Base-by-base conservation (phyloP, 2,797 vertebrate genomes). In the Psittacula echo region DNA sequence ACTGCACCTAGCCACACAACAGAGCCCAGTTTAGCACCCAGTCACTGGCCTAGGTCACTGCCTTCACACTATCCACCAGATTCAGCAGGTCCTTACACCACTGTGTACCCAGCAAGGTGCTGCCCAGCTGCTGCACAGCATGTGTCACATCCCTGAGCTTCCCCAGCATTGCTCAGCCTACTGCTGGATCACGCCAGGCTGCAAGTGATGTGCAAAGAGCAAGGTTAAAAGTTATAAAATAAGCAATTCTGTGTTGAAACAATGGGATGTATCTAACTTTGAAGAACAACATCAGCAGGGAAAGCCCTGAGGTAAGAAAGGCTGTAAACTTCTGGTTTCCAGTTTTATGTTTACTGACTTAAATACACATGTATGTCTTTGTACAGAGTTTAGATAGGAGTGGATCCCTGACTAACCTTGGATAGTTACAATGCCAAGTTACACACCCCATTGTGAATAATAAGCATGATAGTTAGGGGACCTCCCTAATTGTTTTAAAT, bases 1-100 rank as follows among this genome's bases (percentile, higher is more conserved):
- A 1, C 48, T 8, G 34, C 67, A 6, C 23, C 39, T 3, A 5
- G 22, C 73, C 6, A 1, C 14, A 21, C 26, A 7, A 3, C 32
- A 3, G 44, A 4, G 41, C 8, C n/a, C n/a, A 1, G n/a, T 21
- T 41, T 10, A 47, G 44, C 61, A 20, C 12, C 26, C 51, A 9
- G 26, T 9, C 72, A 10, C n/a, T 32, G 48, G n/a, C 21, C 44
- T 0, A 8, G 6, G 14, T 39, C 82, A 2, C 51, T 50, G 39
- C 45, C 61, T 54, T 84, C 62, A 22, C n/a, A 0, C 47, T 9
- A 0, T 29, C 23, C 21, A 65, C 39, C 39, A 8, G 1, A n/a
- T 53, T 26, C 72, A 48, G 34, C 71, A 61, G 22, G 13, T 21
- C 56, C 24, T 60, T 27, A 4, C 37, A 22, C 9, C 39, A 2